Percentiles rank a stretch among this genome's conserved stretches.
phyloP scores from a whole-genome alignment of 2,888 invertebrate genomes.

The Pammene aurita region DNA sequence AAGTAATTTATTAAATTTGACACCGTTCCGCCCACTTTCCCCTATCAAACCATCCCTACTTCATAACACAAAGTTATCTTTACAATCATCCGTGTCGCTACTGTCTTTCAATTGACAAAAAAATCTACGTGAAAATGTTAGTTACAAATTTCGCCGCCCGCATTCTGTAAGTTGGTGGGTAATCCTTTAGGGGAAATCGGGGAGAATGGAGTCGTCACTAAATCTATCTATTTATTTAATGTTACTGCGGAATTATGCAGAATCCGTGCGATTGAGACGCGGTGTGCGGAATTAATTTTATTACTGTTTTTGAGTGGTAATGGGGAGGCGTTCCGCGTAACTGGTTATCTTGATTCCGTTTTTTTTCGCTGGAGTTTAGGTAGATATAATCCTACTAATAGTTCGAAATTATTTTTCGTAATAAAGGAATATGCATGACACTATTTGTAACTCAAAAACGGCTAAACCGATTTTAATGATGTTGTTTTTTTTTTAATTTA shows the following conservation, averaged over 20 bases:
- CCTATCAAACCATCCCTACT: slow-evolving; percentile 52
- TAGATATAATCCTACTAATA: too few species aligned
- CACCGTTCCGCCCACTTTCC: slow-evolving; percentile 74
- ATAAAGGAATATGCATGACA: too few species aligned
- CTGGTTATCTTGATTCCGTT: not conserved
- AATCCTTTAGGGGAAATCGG: slow-evolving; percentile 49
- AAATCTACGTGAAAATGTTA: slow-evolving; percentile 42
- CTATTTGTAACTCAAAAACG: too few species aligned
- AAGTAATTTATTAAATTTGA: slow-evolving; percentile 76
- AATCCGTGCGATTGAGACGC: slow-evolving; percentile 26
- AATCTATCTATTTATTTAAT: slow-evolving; percentile 40
- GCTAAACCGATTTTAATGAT: too few species aligned
- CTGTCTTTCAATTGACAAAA: not conserved
- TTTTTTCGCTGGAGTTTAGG: not conserved
- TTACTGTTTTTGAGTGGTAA: slow-evolving; percentile 20
- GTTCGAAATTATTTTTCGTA: too few species aligned
- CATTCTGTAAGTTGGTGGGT: slow-evolving; percentile 33
- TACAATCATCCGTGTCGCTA: slow-evolving; percentile 4
- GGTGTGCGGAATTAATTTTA: slow-evolving; percentile 26
- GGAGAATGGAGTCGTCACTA: slow-evolving; percentile 38
- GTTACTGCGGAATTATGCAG: slow-evolving; percentile 38
- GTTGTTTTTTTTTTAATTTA: too few species aligned
- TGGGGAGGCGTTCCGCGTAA: slow-evolving; percentile 28
- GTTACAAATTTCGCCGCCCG: slow-evolving; percentile 54
- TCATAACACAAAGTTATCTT: slow-evolving; percentile 15